Evolutionary conservation across 1,140 invertebrate species (phyloP).

Genomic region (Drosophila nigromelanica): DNA sequence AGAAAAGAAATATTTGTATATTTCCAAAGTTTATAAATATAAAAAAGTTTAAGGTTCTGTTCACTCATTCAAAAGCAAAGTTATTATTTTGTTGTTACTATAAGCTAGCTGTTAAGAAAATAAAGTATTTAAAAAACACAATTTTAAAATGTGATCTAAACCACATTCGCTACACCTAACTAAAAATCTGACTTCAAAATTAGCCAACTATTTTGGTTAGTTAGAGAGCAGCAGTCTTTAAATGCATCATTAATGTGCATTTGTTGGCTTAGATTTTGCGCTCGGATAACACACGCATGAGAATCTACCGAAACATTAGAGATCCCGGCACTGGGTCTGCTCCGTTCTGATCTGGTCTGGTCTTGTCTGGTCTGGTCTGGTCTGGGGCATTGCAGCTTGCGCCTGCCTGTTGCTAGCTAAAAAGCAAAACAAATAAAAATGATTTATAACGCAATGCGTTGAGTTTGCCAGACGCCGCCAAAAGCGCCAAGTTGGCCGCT

Average conservation of each 20-base stretch:
- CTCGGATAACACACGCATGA: conserved; percentile 68
- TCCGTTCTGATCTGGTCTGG: too few species aligned
- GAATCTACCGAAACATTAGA: conserved; percentile 66
- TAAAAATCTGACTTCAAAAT: conserved; percentile 18
- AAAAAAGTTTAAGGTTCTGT: too few species aligned
- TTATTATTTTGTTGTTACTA: too few species aligned
- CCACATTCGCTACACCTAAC: too few species aligned
- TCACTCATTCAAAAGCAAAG: too few species aligned
- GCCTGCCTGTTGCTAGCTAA: conserved; percentile 1
- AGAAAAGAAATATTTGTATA: too few species aligned
- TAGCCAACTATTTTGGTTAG: conserved; percentile 23
- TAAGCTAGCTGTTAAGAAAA: too few species aligned
- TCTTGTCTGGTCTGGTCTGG: neutral
- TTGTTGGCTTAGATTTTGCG: conserved; percentile 71
- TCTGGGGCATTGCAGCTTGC: neutral
- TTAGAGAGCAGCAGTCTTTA: conserved; percentile 36
- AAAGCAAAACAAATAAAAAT: conserved; percentile 80
- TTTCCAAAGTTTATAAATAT: too few species aligned
- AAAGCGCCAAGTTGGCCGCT: conserved; percentile 67
- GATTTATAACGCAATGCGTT: conserved; percentile 81
- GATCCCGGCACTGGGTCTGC: neutral
- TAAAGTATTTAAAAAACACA: too few species aligned
- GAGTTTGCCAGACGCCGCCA: conserved; percentile 74
- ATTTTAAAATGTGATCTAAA: too few species aligned
- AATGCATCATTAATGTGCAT: conserved; percentile 77